Base-by-base conservation (phyloP, 2,113 vertebrate species). In the Cairina moschata region DNA sequence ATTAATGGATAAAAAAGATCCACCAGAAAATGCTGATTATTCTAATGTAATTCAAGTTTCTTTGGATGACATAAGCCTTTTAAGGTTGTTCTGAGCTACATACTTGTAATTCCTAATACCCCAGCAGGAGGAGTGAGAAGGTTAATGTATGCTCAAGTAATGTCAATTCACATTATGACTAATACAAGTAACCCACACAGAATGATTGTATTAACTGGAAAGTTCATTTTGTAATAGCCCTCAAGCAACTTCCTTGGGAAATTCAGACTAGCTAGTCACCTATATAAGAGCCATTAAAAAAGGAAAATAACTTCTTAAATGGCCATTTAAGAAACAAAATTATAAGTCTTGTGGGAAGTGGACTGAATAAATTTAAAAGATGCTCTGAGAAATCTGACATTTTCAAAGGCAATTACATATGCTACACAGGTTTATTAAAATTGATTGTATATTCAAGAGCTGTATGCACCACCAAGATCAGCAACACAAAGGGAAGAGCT, bases 401-500 rank as follows among this genome's bases (percentile, higher is more conserved):
- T 58, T 44, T 54, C 54, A 7, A 74, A 78, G 32, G 31, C 66
- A 79, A 74, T 79, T 90, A 62, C 52, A 28, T 59, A 38, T 75
- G 46, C 77, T 88, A 63, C 86, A 68, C 32, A 28, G 25, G 42
- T 90, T 46, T 73, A 60, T 65, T 79, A n/a, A 73, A 38, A 59
- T 55, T n/a, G 54, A 83, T 85, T 68, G 31, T 72, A 52, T 65
- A 69, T 83, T 88, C 72, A 86, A 60, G 71, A 81, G 38, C 86
- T 91, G 67, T 60, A 52, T 56, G 59, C 42, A 34, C 36, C 71
- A 68, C 82, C 38, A 46, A 55, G 79, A 92, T 92, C 60, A 86
- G 67, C 79, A 93, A 76, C 73, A 78, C 83, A 92, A 88, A 88
- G 42, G 36, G 32, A 78, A 79, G n/a, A 60, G 58, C 44, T 93